phyloP scores from a whole-genome alignment of 2,113 vertebrate species.

The Plecturocebus donacophilus region DNA sequence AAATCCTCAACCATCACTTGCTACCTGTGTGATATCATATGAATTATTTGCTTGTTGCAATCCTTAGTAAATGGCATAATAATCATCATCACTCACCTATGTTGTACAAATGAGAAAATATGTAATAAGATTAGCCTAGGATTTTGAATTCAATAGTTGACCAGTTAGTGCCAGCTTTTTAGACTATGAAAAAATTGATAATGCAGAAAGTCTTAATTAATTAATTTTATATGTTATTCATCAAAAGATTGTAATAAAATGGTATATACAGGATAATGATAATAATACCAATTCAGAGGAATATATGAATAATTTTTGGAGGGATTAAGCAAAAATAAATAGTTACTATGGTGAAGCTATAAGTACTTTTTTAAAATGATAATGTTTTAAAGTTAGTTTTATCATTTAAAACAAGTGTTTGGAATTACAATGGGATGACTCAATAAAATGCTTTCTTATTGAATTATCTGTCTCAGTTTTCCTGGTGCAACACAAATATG shows the following conservation, averaged over 20 bases:
- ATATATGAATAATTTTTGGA: neutral
- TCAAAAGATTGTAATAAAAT: neutral
- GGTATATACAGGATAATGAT: neutral
- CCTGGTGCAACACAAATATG: neutral
- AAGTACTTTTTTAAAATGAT: neutral
- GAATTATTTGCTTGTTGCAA: neutral
- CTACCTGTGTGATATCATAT: neutral
- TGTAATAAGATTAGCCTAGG: neutral
- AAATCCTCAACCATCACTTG: neutral
- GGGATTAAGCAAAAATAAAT: neutral
- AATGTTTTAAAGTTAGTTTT: neutral
- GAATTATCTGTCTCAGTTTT: constrained; percentile 11
- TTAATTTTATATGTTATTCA: constrained; percentile 24
- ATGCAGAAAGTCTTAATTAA: neutral
- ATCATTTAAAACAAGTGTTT: neutral
- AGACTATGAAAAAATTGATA: neutral
- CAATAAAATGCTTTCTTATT: neutral
- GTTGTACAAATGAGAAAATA: constrained; percentile 1
- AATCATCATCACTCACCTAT: neutral
- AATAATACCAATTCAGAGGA: neutral
- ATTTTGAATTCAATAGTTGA: neutral
- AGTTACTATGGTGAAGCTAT: neutral
- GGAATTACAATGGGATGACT: neutral
- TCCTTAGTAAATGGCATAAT: neutral
- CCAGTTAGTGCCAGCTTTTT: neutral